These are phyloP conservation scores for Microchrysa polita DNA, from an alignment of 2,888 invertebrate genomes.

Conservation along the genomic window DNA sequence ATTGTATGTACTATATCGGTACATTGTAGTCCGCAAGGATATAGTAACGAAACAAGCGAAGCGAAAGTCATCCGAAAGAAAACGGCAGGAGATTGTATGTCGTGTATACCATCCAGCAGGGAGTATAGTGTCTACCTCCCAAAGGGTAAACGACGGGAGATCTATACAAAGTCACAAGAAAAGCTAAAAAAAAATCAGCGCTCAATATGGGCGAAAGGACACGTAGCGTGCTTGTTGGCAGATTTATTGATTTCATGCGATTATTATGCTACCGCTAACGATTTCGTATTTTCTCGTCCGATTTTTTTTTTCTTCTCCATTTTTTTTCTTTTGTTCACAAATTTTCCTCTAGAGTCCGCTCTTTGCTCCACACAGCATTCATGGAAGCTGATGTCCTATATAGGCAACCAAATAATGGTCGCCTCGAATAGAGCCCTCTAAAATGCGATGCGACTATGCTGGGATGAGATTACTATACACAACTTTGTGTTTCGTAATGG, in stretches of 20 bases:
- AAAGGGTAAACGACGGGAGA: not conserved
- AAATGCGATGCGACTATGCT: not conserved
- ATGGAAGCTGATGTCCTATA: not conserved
- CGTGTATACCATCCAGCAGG: not conserved
- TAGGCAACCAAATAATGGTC: not conserved
- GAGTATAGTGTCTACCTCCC: not conserved
- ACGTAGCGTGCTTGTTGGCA: not conserved
- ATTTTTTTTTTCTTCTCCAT: not conserved
- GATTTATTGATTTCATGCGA: constrained; percentile 38
- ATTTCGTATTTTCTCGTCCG: not conserved
- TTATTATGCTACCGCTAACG: constrained; percentile 35
- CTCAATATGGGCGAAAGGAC: too few relatives aligned
- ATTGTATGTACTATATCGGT: not conserved
- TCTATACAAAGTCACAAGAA: not conserved
- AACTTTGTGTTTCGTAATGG: constrained; percentile 3
- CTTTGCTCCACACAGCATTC: not conserved
- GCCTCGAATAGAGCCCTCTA: not conserved
- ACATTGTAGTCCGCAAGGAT: not conserved
- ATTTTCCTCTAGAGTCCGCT: not conserved
- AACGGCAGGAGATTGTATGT: not conserved
- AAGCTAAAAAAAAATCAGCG: too few relatives aligned
- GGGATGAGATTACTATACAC: constrained; percentile 8
- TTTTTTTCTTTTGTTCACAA: not conserved
- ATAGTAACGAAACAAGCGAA: not conserved
- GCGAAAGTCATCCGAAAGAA: not conserved